Conservation (phyloP, 2,888 invertebrate species). For the Tubulanus polymorphus region DNA sequence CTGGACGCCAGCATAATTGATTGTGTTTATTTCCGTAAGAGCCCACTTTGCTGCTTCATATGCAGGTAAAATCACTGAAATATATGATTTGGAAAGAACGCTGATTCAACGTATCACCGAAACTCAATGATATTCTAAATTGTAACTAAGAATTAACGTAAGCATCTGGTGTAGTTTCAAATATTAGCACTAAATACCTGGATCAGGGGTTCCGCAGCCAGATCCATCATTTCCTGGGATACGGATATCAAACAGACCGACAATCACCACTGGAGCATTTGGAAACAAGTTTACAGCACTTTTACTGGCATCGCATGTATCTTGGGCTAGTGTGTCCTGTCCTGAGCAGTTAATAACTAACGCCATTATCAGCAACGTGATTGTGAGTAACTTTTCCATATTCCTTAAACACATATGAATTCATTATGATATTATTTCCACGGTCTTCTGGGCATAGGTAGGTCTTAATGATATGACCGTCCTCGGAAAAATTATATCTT, state of each 20-base stretch:
- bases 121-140: not conserved
- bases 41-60: slow-evolving; percentile 37
- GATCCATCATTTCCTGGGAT: slow-evolving; percentile 17
- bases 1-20: slow-evolving; percentile 24
- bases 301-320: slow-evolving; percentile 26
- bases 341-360: too few relatives aligned
- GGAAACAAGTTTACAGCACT: slow-evolving; percentile 21
- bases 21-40: slow-evolving; percentile 24
- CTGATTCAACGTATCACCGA: not conserved
- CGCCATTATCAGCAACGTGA: too few relatives aligned
- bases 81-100: too few relatives aligned
- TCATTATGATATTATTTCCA: too few relatives aligned
- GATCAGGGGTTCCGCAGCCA: slow-evolving; percentile 28
- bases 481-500: too few relatives aligned
- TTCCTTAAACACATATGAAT: too few relatives aligned
- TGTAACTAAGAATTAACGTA: too few relatives aligned
- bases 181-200: slow-evolving; percentile 21
- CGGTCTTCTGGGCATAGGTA: too few relatives aligned
- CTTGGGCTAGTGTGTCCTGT: too few relatives aligned
- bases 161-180: too few relatives aligned
- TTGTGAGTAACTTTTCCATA: too few relatives aligned
- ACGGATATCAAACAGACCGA: slow-evolving; percentile 31
- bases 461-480: too few relatives aligned
- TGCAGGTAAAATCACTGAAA: slow-evolving; percentile 29
- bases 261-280: slow-evolving; percentile 29